Conservation (phyloP, 2,797 vertebrate genomes). For the Acestrorhynchus altus region DNA sequence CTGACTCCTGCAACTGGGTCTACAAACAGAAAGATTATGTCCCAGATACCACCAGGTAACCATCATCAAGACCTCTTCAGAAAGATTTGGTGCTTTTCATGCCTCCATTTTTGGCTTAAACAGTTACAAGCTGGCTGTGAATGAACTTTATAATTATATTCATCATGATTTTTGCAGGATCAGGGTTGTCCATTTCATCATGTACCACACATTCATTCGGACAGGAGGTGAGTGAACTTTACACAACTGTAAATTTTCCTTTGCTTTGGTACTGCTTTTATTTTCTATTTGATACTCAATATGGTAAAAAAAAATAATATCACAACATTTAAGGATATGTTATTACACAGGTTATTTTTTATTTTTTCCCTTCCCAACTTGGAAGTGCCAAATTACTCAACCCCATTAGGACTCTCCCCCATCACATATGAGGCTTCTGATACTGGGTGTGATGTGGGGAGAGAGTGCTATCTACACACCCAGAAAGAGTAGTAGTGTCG, state of each 20-base stretch:
- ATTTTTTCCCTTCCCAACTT: too few species aligned
- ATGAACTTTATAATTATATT: background rate
- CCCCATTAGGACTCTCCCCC: too few species aligned
- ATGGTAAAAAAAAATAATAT: too few species aligned
- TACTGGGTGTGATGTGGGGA: too few species aligned
- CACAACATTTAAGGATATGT: too few species aligned
- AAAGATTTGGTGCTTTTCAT: background rate
- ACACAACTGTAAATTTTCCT: background rate
- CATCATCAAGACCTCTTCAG: background rate
- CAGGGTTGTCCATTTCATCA: slow-evolving; percentile 82
- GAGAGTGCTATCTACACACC: too few species aligned
- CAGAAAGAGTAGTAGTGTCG: too few species aligned
- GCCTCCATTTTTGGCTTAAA: background rate
- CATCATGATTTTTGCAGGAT: slow-evolving; percentile 74
- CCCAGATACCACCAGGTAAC: slow-evolving; percentile 70
- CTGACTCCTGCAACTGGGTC: slow-evolving; percentile 77
- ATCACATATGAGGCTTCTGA: too few species aligned
- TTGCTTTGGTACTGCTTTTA: background rate
- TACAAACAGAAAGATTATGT: slow-evolving; percentile 50
- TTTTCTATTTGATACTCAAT: background rate
- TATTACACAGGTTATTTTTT: too few species aligned
- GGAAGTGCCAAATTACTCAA: too few species aligned
- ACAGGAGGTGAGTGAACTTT: slow-evolving; percentile 69
- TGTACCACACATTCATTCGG: slow-evolving; percentile 71
- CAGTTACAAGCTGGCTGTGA: background rate